These are phyloP conservation scores for Tenthredo mesomela DNA, from an alignment of 2,888 invertebrate genomes.

Conservation along the genomic window DNA sequence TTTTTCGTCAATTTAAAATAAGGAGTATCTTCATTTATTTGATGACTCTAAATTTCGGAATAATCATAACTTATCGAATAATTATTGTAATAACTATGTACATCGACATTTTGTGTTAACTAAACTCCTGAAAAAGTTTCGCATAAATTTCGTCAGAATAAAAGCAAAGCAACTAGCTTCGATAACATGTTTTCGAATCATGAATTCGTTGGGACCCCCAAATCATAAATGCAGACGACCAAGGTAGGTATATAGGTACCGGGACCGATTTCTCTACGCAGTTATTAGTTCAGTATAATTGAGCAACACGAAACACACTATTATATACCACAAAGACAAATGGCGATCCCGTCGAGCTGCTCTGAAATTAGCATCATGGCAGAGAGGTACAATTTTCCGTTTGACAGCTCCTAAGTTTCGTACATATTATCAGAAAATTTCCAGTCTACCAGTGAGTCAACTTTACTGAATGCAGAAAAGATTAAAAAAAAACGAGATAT, in stretches of 20 bases:
- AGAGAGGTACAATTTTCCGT: neutral
- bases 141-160: neutral
- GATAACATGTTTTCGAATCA: slow-evolving; percentile 21
- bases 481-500: neutral
- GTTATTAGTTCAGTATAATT: slow-evolving; percentile 3
- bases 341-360: slow-evolving; percentile 7
- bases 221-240: neutral
- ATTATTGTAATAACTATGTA: neutral
- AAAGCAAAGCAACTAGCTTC: neutral
- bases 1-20: neutral
- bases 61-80: neutral
- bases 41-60: neutral
- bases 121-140: neutral
- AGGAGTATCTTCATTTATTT: neutral
- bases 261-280: neutral
- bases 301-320: neutral
- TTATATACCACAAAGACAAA: slow-evolving; percentile 9
- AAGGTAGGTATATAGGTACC: neutral
- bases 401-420: slow-evolving; percentile 22
- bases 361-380: slow-evolving; percentile 24
- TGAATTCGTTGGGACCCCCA: neutral
- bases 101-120: neutral
- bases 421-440: slow-evolving; percentile 4
- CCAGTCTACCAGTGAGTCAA: neutral
- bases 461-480: neutral